Evolutionary conservation across 2,797 vertebrate genomes (phyloP).

Genomic region (Hafferia zeledoni): DNA sequence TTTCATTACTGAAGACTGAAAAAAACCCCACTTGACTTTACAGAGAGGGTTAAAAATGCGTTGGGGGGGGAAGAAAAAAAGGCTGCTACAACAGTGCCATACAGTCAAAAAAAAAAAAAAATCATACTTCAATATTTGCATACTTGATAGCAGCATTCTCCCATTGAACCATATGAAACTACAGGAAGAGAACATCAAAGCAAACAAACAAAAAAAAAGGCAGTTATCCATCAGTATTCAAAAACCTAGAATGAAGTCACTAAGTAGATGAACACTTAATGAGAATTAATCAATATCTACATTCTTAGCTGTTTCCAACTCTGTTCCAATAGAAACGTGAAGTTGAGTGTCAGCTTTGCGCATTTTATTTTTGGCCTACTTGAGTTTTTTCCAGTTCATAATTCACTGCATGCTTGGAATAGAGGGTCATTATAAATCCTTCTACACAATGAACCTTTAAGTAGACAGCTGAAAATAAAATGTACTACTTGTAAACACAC

Average conservation of each 20-base stretch:
- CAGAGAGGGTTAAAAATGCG: slow-evolving; percentile 50
- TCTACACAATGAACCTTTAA: slow-evolving; percentile 81
- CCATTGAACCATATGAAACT: slow-evolving; percentile 79
- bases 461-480: slow-evolving; percentile 81
- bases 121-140: slow-evolving; percentile 78
- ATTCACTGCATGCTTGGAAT: slow-evolving; percentile 86
- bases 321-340: slow-evolving; percentile 65
- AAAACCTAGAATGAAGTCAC: slow-evolving; percentile 71
- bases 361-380: slow-evolving; percentile 74
- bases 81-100: slow-evolving; percentile 80
- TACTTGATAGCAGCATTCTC: slow-evolving; percentile 83
- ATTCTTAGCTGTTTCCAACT: slow-evolving; percentile 72
- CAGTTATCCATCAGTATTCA: slow-evolving; percentile 73
- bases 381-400: slow-evolving; percentile 81
- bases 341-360: slow-evolving; percentile 63
- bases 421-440: slow-evolving; percentile 78
- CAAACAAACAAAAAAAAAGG: slow-evolving; percentile 69
- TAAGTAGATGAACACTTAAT: slow-evolving; percentile 74
- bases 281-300: slow-evolving; percentile 74
- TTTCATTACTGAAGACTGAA: slow-evolving; percentile 80
- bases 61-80: background rate
- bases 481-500: slow-evolving; percentile 84
- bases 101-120: slow-evolving; percentile 60
- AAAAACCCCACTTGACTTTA: slow-evolving; percentile 71
- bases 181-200: slow-evolving; percentile 78